Base-by-base conservation (phyloP, 2,797 vertebrate genomes). In the Aulostomus chinensis region DNA sequence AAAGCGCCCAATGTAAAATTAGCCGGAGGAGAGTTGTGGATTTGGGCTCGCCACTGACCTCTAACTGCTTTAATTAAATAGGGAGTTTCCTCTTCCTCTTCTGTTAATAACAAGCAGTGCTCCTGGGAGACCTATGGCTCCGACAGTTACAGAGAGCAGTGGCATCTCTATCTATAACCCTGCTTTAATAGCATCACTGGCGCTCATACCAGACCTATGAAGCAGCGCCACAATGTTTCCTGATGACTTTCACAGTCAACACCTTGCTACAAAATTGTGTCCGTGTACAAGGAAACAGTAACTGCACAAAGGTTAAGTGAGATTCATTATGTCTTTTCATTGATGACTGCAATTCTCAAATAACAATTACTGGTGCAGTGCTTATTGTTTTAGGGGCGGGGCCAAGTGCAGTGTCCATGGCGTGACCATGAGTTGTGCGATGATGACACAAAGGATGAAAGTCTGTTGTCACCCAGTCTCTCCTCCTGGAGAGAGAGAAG, bases 31-130 rank as follows among this genome's bases (percentile, higher is more conserved):
- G 64, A 64, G 58, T 7, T 42, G 75, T 58, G 65, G 78, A 82
- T 74, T 65, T 72, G 58, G 53, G 58, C 66, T 83, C 49, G 20
- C 64, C 41, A 50, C 65, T 86, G 84, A 85, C 86, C 82, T 85
- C 80, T 51, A 74, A 77, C 63, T 70, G 74, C 48, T 83, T 85
- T 83, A 84, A 88, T 88, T 88, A 84, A 88, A 86, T 67, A 66
- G 72, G 65, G 78, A 77, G 71, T 77, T 86, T 85, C 78, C 73
- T 76, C 59, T 76, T 88, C 72, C 77, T 64, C 67, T 31, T 49
- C 69, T 80, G 82, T 83, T n/a, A 78, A 86, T 81, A 87, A 84
- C 67, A 39, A 71, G 70, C 64, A 61, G 63, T 30, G 61, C 54
- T 77, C 78, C 68, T 76, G 24, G 1, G 63, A 67, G 70, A 68